Evolutionary conservation across 2,888 invertebrate species (phyloP).

Genomic region (Zootermopsis nevadensis): DNA sequence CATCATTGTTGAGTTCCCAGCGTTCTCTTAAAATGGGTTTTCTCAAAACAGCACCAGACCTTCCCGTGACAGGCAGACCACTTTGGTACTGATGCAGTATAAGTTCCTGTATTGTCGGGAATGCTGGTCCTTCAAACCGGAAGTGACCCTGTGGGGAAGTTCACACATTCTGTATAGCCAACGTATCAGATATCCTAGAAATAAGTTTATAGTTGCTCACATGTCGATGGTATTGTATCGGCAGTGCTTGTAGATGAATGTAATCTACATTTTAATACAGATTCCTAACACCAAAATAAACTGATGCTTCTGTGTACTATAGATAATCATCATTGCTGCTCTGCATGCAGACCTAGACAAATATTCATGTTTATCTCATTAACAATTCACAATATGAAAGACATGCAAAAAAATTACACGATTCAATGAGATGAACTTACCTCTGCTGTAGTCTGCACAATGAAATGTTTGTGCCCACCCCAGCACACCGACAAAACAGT

Average conservation of each 20-base stretch:
- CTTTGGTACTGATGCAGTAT: slow-evolving; percentile 90
- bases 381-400: too few relatives aligned
- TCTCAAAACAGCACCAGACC: slow-evolving; percentile 89
- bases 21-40: slow-evolving; percentile 88
- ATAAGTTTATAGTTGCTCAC: too few relatives aligned
- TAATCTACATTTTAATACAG: too few relatives aligned
- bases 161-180: too few relatives aligned
- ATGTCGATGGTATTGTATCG: too few relatives aligned
- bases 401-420: not conserved
- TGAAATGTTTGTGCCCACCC: slow-evolving; percentile 97
- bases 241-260: too few relatives aligned
- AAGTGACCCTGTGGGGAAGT: slow-evolving; percentile 79
- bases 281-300: too few relatives aligned
- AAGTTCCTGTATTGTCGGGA: slow-evolving; percentile 91
- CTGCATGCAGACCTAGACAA: too few relatives aligned
- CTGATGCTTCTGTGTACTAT: too few relatives aligned
- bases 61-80: slow-evolving; percentile 88
- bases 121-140: slow-evolving; percentile 93
- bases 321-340: too few relatives aligned
- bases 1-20: slow-evolving; percentile 97
- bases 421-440: slow-evolving; percentile 64
- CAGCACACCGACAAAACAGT: slow-evolving; percentile 95
- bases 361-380: too few relatives aligned
- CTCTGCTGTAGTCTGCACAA: slow-evolving; percentile 93
- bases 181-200: too few relatives aligned